phyloP scores from a whole-genome alignment of 1,140 invertebrate genomes.

The Panagrolaimus sp. region DNA sequence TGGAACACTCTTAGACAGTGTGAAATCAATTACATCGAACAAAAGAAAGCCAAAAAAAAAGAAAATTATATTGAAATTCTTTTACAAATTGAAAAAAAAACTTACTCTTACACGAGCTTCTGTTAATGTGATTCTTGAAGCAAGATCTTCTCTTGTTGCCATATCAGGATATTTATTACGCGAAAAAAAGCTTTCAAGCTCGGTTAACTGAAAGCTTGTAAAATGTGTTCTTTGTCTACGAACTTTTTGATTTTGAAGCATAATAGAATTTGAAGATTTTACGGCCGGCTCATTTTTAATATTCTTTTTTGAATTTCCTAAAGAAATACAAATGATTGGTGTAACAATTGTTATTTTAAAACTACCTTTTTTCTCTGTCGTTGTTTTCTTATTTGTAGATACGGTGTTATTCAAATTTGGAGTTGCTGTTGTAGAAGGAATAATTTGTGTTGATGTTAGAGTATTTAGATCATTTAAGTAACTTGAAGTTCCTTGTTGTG shows the following conservation, averaged over 20 bases:
- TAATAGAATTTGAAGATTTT: not conserved
- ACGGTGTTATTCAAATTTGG: not conserved
- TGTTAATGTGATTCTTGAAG: slow-evolving; percentile 95
- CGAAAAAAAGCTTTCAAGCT: slow-evolving; percentile 75
- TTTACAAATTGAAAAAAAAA: slow-evolving; percentile 40
- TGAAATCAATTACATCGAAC: not conserved
- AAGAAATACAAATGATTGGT: not conserved
- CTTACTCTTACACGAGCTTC: slow-evolving; percentile 96
- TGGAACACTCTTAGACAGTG: slow-evolving; percentile 14
- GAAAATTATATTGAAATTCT: not conserved
- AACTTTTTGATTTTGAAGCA: slow-evolving; percentile 62
- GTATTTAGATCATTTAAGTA: not conserved
- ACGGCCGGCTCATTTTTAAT: not conserved
- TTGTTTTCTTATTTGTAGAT: not conserved
- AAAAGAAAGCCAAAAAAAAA: not conserved
- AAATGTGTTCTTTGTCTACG: slow-evolving; percentile 53
- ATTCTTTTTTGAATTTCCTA: slow-evolving; percentile 1
- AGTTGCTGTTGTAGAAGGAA: not conserved
- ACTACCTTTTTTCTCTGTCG: not conserved
- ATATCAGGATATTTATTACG: slow-evolving; percentile 97
- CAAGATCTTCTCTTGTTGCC: slow-evolving; percentile 94
- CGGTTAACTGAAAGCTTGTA: slow-evolving; percentile 59
- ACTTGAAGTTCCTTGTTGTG: not conserved
- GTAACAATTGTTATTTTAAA: not conserved
- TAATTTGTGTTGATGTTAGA: not conserved